These are phyloP conservation scores for Drosophila sp. DNA, from an alignment of 1,140 invertebrate species.

Conservation along the genomic window DNA sequence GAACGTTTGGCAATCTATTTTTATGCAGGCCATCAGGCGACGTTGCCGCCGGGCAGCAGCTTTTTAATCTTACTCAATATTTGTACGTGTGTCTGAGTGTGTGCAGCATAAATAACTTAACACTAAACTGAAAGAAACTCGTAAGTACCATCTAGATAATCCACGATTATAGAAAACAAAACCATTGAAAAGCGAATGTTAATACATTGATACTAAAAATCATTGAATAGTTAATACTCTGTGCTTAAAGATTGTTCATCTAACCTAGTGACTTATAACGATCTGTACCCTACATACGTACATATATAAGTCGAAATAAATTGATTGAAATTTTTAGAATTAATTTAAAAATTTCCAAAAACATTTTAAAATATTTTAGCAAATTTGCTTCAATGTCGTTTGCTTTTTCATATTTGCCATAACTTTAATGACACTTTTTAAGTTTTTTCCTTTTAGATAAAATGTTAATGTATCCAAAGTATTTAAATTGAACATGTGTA, in stretches of 20 bases:
- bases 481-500: constrained; percentile 13
- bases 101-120: constrained; percentile 49
- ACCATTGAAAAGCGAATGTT: no score
- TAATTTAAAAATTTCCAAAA: no score
- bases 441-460: not conserved
- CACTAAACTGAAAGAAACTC: not conserved
- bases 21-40: constrained; percentile 57
- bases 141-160: not conserved
- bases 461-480: not conserved
- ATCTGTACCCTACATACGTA: no score
- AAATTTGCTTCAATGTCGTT: not conserved
- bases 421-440: constrained; percentile 1
- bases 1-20: constrained; percentile 69
- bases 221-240: no score
- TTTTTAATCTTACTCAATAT: constrained; percentile 9
- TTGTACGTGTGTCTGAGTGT: not conserved
- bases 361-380: no score
- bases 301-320: no score
- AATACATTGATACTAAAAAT: no score
- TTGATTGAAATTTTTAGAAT: no score
- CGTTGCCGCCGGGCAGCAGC: constrained; percentile 32
- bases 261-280: no score
- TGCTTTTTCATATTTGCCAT: not conserved
- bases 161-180: not conserved
- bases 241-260: no score